phyloP scores from a whole-genome alignment of 1,140 invertebrate genomes.

The Centruroides sculpturatus region DNA sequence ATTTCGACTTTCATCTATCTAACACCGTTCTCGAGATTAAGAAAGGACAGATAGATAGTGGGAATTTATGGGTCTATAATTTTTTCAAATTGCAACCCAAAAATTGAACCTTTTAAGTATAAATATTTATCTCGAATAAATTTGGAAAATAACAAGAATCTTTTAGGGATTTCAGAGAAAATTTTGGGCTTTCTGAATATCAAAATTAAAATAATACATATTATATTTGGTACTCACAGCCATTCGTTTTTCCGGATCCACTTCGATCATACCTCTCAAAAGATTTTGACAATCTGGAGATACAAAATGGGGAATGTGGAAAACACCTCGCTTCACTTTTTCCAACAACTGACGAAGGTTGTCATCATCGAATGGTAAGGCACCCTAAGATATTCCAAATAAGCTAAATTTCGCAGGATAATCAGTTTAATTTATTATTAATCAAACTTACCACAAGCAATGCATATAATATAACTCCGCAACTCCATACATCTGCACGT shows the following conservation, averaged over 20 bases:
- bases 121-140: no score
- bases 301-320: slow-evolving; percentile 98
- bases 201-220: no score
- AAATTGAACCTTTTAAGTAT: no score
- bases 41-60: no score
- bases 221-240: slow-evolving; percentile 7
- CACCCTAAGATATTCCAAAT: slow-evolving; percentile 42
- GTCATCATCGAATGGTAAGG: slow-evolving; percentile 97
- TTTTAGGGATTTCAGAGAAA: no score
- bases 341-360: slow-evolving; percentile 93
- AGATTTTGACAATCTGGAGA: slow-evolving; percentile 96
- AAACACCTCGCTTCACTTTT: slow-evolving; percentile 96
- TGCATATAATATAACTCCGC: slow-evolving; percentile 96
- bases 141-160: no score
- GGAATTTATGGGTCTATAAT: no score
- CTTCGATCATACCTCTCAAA: slow-evolving; percentile 95
- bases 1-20: no score
- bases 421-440: not conserved
- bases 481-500: slow-evolving; percentile 96
- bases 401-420: not conserved
- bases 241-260: slow-evolving; percentile 81
- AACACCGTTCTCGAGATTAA: no score
- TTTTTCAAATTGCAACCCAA: no score
- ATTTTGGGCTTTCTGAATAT: no score
- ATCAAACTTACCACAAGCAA: slow-evolving; percentile 53